These are phyloP conservation scores for Diarsia mendica DNA, from an alignment of 2,888 invertebrate species.

Conservation along the genomic window DNA sequence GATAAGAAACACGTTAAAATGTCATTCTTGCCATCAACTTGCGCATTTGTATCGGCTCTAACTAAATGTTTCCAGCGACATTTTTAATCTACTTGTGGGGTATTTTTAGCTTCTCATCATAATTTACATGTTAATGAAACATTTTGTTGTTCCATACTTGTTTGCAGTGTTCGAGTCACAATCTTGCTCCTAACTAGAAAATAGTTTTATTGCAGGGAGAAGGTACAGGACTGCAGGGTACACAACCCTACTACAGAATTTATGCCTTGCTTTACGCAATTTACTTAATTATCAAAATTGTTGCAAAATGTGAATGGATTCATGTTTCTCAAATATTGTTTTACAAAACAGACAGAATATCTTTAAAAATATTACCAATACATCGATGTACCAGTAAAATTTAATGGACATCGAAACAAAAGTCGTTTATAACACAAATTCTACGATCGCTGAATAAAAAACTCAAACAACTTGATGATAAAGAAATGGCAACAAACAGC, in stretches of 20 bases:
- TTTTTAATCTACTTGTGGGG: slow-evolving; percentile 43
- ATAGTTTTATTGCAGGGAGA: background rate
- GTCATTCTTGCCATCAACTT: slow-evolving; percentile 21
- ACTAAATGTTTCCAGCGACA: slow-evolving; percentile 28
- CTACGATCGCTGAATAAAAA: no score
- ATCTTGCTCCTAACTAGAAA: slow-evolving; percentile 23
- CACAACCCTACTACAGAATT: slow-evolving; percentile 16
- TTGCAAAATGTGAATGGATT: background rate
- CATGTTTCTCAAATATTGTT: background rate
- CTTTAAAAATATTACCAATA: background rate
- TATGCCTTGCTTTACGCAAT: background rate
- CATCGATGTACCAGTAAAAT: no score
- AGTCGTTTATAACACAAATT: background rate
- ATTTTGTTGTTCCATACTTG: slow-evolving; percentile 38
- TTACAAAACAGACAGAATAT: background rate
- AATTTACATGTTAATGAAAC: slow-evolving; percentile 54
- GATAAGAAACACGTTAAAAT: slow-evolving; percentile 31
- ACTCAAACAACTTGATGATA: background rate
- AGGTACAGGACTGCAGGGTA: no score
- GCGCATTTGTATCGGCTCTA: slow-evolving; percentile 34
- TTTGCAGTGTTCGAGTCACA: slow-evolving; percentile 21
- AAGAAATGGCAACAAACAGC: background rate
- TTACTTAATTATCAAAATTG: background rate
- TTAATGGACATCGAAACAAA: background rate
- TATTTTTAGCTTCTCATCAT: slow-evolving; percentile 53